Evolutionary conservation across 2,113 vertebrate genomes (phyloP), one percentile per base, ranked within the genome.

Genomic region (Arothron firmamentum): DNA sequence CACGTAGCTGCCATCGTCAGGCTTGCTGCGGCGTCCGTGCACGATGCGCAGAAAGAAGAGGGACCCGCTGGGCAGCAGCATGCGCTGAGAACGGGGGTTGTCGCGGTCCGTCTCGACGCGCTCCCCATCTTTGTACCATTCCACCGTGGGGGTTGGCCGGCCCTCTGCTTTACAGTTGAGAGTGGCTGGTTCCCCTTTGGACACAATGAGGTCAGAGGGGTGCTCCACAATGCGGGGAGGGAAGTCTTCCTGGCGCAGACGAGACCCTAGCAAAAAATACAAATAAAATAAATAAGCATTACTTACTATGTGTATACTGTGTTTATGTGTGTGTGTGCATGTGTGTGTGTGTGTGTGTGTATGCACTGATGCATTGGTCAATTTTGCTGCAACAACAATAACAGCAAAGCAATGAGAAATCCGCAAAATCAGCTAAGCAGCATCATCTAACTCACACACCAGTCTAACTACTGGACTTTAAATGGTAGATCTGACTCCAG

Each of bases 81-180:
- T 98, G 17, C 96, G 93, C 72, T 98, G 95, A 1, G 96, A 98
- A 45, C 95, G 92, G 0, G 94, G 92, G 34, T 96, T 95, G 0
- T 98, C 96, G 70, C 93, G 94, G 83, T 98, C 93, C 0, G 95
- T 98, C 70, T 98, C 96, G 31, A 98, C 96, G 1, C 94, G 90
- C 70, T 98, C 96, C 1, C 95, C 94, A 3, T 94, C 96, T 83
- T 96, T 98, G 88, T 96, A 96, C 96, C 96, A 98, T 78, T 98
- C 96, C 52, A 98, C 94, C 9, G 94, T 95, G 54, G 96, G 95
- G 0, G 91, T 89, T 0, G 96, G 96, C 7, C 94, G 77, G 18
- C 96, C 95, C 78, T 98, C 96, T 0, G 96, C 96, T 71, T 98
- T 97, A 55, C 95, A 98, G 90, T 98, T 98, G 81, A 98, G 89